Conservation (phyloP, 2,888 invertebrate species). For the Drosophila pseudotakahashii region DNA sequence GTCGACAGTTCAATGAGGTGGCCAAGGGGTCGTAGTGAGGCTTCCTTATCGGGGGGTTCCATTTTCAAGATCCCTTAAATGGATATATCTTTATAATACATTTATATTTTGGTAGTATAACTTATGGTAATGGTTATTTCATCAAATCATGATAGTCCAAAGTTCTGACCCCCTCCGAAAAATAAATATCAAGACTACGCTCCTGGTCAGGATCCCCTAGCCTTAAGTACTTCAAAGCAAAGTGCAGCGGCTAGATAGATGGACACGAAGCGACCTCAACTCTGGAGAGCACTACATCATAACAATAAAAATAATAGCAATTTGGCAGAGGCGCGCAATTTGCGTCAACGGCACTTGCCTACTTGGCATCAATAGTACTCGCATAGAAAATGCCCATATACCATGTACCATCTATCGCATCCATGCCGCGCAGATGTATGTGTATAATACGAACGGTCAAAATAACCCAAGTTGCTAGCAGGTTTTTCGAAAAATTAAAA, state of each 20-base stretch:
- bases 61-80: too few species aligned
- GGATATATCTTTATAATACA: too few species aligned
- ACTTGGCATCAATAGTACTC: slow-evolving; percentile 31
- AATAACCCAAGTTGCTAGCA: background rate
- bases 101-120: too few species aligned
- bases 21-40: background rate
- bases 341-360: slow-evolving; percentile 68
- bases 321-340: slow-evolving; percentile 62
- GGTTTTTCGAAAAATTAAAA: background rate
- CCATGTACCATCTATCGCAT: background rate
- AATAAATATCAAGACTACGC: background rate
- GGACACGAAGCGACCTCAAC: slow-evolving; percentile 7
- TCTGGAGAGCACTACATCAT: slow-evolving; percentile 30
- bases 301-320: slow-evolving; percentile 64
- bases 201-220: background rate
- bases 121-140: too few species aligned
- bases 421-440: slow-evolving; percentile 4
- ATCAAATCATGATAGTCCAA: too few species aligned
- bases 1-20: slow-evolving; percentile 26
- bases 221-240: slow-evolving; percentile 1
- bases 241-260: slow-evolving; percentile 2
- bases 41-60: background rate
- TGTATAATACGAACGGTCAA: too few species aligned
- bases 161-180: background rate
- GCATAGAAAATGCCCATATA: background rate